A percentile compares a stretch with the other conserved stretches of the same genome.
Evolutionary conservation across 2,113 vertebrate genomes (phyloP).

Genomic region (Microcebus tavaratra): DNA sequence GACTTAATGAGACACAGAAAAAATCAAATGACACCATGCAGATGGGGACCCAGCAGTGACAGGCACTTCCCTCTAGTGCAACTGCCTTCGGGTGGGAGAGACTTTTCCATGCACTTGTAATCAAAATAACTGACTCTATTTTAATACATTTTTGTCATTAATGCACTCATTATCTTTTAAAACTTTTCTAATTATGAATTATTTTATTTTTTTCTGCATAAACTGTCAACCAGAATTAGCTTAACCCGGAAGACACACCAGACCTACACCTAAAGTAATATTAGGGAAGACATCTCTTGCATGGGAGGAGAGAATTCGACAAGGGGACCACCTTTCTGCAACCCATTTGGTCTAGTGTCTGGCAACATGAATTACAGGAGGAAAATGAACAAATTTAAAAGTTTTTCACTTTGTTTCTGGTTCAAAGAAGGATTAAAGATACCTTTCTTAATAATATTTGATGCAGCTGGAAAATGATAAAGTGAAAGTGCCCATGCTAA

Average conservation of each 20-base stretch:
- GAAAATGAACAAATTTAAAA: background rate
- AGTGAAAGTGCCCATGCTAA: background rate
- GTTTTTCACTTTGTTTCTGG: background rate
- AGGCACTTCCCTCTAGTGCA: no score
- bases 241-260: background rate
- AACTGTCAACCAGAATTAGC: background rate
- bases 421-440: background rate
- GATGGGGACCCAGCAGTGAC: no score
- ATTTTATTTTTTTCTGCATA: background rate
- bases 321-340: background rate
- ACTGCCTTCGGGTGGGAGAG: background rate
- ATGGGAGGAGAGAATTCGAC: background rate
- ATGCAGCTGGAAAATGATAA: background rate
- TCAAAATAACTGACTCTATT: background rate
- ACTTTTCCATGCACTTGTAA: background rate
- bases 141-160: background rate
- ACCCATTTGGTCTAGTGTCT: background rate
- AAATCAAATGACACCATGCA: fast-evolving
- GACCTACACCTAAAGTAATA: background rate
- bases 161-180: background rate
- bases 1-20: background rate
- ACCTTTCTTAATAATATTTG: background rate
- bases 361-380: background rate
- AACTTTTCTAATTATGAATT: background rate
- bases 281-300: background rate